Evolutionary conservation across 2,888 invertebrate genomes (phyloP), one percentile per base, ranked within the genome.

Genomic region (Phoenoteleia sp.): DNA sequence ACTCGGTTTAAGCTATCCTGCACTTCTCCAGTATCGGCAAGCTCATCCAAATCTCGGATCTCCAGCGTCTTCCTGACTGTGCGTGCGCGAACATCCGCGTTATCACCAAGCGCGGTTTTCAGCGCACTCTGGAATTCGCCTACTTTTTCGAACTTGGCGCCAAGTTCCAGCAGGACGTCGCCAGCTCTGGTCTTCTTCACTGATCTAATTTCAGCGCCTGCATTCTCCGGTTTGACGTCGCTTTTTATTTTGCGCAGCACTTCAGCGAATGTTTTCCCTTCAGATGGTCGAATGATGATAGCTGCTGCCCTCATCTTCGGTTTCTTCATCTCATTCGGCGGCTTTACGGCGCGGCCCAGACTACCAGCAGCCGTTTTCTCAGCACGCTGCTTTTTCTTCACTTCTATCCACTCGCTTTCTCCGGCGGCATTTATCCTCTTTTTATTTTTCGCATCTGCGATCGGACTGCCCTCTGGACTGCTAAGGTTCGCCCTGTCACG

Each of bases 181-280:
- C 77, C 81, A 25, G 64, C 58, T 5, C 71, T 19, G 15, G 79
- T 85, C 27, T 75, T 67, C n/a, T 71, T 42, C 13, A 85, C 64
- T 11, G 71, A 49, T 42, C n/a, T 64, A 9, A 82, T 66, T 15
- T 21, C 36, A 17, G 60, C 36, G 1, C 47, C 17, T 0, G 45
- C 25, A 9, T 75, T 56, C 45, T 69, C 71, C 0, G 79, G 67
- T 11, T 82, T 60, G 2, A 80, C 52, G 42, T 62, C 52, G 0
- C 42, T n/a, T 39, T 49, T 67, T 23, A 82, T 74, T 9, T 64
- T 45, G 17, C 23, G 54, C 4, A 82, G 47, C 0, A 82, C 54
- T 9, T 85, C 45, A 7, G 27, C 58, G 52, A 79, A 80, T 19
- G 85, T 52, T 52, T 71, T 79, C 9, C 85, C 79, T 19, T 27